Base-by-base conservation (phyloP, 2,888 invertebrate species). In the Amitus sp. region DNA sequence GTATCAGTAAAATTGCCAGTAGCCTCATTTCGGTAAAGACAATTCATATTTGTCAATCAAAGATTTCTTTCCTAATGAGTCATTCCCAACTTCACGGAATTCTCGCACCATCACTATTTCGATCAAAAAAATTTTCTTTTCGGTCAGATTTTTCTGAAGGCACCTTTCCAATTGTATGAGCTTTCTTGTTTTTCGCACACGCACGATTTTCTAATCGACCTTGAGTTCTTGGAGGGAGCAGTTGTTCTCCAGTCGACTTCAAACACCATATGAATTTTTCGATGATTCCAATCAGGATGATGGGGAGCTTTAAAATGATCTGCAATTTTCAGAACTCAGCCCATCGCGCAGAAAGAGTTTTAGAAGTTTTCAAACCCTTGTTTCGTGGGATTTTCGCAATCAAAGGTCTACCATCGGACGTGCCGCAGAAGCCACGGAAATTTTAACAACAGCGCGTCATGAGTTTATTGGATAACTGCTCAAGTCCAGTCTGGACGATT, bases 301-400 rank as follows among this genome's bases (percentile, higher is more conserved):
- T n/a, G n/a, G n/a, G n/a, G n/a, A n/a, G n/a, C n/a, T n/a, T n/a
- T n/a, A n/a, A n/a, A n/a, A n/a, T n/a, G n/a, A n/a, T n/a, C n/a
- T n/a, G n/a, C n/a, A n/a, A 48, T 53, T 88, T 88, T 17, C 85
- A 93, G 93, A 92, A 91, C 80, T 89, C 92, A 2, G 92, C 92
- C 23, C 86, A 90, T 66, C 86, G 93, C 55, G 89, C 90, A 73
- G 90, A 91, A 75, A 85, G 87, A 18, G 86, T 92, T 70, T 81
- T 92, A 67, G 86, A 92, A 53, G 85, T 91, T 37, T 90, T 93
- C 84, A 88, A 90, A 72, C 92, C 93, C 2, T 82, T 91, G 59
- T 87, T 93, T 79, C 87, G 90, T 12, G 88, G 89, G n/a, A 85
- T 86, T 9, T 88, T 93, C 76, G 88, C 90, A 66, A 89, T 90